These are phyloP conservation scores for Staurois parvus DNA, from an alignment of 2,797 vertebrate genomes.

Conservation along the genomic window DNA sequence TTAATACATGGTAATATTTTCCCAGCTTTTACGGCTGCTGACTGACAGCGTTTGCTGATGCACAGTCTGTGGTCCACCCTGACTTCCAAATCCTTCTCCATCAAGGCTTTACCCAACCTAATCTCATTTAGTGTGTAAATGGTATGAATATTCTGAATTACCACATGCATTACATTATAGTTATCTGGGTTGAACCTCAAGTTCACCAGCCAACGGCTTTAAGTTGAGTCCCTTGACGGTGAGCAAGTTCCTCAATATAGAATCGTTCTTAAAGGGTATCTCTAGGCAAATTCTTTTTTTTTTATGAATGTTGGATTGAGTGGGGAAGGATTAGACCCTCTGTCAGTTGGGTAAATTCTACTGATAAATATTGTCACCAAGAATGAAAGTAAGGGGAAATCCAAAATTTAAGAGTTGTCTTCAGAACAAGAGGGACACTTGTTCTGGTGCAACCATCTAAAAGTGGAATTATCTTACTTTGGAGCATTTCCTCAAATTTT, in stretches of 20 bases:
- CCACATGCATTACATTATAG: constrained; percentile 37
- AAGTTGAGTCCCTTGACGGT: constrained; percentile 2
- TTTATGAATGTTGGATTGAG: too few species aligned
- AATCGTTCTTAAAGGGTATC: too few species aligned
- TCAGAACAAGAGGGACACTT: too few species aligned
- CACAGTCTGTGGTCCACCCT: constrained; percentile 47
- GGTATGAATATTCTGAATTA: constrained; percentile 43
- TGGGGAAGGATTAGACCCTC: too few species aligned
- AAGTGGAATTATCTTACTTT: too few species aligned
- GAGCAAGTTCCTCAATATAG: neutral
- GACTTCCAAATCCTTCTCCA: constrained; percentile 41
- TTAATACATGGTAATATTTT: constrained; percentile 42
- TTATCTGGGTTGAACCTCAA: constrained; percentile 28
- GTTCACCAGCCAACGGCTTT: constrained; percentile 12
- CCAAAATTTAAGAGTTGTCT: too few species aligned
- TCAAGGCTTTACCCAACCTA: constrained; percentile 40
- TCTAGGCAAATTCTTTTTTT: too few species aligned
- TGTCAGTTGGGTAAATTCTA: too few species aligned
- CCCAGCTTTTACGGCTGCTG: constrained; percentile 26
- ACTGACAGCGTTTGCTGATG: constrained; percentile 33
- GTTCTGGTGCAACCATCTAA: too few species aligned
- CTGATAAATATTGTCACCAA: too few species aligned
- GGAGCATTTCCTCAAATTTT: too few species aligned
- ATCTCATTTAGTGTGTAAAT: constrained; percentile 49
- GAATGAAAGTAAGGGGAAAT: too few species aligned